Evolutionary conservation across 2,888 invertebrate genomes (phyloP), one percentile per base, ranked within the genome.

Genomic region (Athrips mouffetella): DNA sequence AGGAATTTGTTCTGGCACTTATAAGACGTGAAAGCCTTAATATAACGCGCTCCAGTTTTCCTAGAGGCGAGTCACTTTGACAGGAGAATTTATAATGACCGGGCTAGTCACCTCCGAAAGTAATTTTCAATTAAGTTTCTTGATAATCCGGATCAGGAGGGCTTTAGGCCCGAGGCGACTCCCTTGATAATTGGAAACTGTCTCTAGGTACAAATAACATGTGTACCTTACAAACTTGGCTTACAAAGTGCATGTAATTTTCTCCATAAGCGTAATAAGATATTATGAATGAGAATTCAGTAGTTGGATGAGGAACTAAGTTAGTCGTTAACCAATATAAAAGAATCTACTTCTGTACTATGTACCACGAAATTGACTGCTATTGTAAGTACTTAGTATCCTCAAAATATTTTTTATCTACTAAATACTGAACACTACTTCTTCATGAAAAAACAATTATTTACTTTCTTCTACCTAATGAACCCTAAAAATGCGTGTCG

Each of bases 81-180:
- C 77, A 73, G 67, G 66, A 66, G 77, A 80, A 77, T 76, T 78
- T 80, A 77, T 75, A 78, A 75, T 76, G 73, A 78, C 76, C 74
- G 70, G 63, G 66, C 62, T 67, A 66, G 57, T 68, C 68, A 72
- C 65, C 74, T 68, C 76, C 80, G 72, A 83, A 83, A 80, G 80
- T 83, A 79, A 80, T 83, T 82, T 83, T 80, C 80, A 83, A 85
- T 85, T 82, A 84, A 78, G 69, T 78, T 78, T 76, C 78, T 81
- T 75, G 74, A 76, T 87, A 87, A 87, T 84, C 85, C 84, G 82
- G 79, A 76, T 83, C 79, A 77, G 52, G 55, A 59, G 62, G 70
- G 70, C 65, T 73, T n/a, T 67, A 74, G 73, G 67, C 75, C 71
- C 59, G 74, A 60, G 73, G 76, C 76, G 77, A 77, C 63, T 67